phyloP scores from a whole-genome alignment of 37 sponge, comb jelly and placozoan genomes.

The Eunapius fragilis region DNA sequence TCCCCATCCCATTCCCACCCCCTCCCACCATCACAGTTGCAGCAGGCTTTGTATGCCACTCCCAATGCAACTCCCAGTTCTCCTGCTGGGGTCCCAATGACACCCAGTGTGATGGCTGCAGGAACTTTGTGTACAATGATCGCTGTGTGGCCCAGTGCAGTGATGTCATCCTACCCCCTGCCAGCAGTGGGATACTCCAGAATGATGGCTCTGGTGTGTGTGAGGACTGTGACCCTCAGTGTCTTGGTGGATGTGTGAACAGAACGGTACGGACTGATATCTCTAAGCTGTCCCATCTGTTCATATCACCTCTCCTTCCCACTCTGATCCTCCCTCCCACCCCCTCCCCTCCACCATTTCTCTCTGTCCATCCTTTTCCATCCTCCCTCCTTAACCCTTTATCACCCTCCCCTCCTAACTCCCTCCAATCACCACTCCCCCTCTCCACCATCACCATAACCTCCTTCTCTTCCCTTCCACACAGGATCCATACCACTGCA shows the following conservation, averaged over 20 bases:
- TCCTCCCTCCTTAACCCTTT: not conserved
- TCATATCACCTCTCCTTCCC: not conserved
- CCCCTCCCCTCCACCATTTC: not conserved
- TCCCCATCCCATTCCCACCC: not conserved
- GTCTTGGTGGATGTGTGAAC: conserved; percentile 36
- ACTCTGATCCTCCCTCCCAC: not conserved
- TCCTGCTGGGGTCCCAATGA: not conserved
- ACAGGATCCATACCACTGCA: not conserved
- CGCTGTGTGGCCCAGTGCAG: not conserved
- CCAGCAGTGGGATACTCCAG: not conserved
- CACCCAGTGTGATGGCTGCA: not conserved
- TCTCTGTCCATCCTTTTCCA: not conserved
- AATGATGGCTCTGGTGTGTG: conserved; percentile 27
- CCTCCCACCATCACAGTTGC: not conserved
- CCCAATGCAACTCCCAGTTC: not conserved
- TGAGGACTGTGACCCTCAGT: conserved; percentile 54
- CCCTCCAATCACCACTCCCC: not conserved
- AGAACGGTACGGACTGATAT: conserved; percentile 21
- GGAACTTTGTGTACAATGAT: not conserved
- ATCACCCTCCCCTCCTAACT: not conserved
- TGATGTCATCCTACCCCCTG: not conserved
- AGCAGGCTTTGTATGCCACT: not conserved
- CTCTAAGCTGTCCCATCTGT: not conserved
- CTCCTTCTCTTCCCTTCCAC: not conserved
- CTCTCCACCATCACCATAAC: not conserved